These are phyloP conservation scores for Ophion slaviceki DNA, from an alignment of 2,888 invertebrate species.

Conservation along the genomic window DNA sequence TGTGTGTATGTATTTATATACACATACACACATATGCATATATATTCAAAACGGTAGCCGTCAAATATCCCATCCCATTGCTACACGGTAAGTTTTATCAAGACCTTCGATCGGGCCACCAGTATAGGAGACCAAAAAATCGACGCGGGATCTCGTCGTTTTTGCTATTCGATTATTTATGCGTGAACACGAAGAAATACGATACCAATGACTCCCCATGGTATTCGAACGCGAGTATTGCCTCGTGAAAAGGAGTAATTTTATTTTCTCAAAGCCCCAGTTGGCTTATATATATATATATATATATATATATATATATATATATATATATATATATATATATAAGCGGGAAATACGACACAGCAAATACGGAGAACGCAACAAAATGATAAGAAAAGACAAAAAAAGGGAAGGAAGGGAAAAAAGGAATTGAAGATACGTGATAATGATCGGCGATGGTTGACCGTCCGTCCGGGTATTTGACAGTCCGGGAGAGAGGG, in stretches of 20 bases:
- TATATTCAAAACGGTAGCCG: conserved; percentile 65
- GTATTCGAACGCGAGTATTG: conserved; percentile 24
- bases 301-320: no score
- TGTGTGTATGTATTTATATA: no score
- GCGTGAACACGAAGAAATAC: neutral
- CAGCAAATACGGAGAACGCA: neutral
- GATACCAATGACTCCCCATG: no score
- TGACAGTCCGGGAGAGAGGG: conserved; percentile 54
- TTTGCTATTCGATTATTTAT: conserved; percentile 17
- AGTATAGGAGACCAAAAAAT: conserved; percentile 40
- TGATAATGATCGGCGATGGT: conserved; percentile 62
- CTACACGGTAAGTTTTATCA: conserved; percentile 53
- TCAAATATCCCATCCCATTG: conserved; percentile 61
- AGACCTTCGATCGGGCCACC: conserved; percentile 66
- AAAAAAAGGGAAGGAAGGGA: conserved; percentile 23
- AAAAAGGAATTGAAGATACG: conserved; percentile 27
- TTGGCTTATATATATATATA: no score
- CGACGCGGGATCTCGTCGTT: conserved; percentile 27
- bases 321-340: no score
- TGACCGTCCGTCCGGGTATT: conserved; percentile 56
- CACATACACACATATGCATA: conserved; percentile 4
- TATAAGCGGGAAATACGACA: neutral
- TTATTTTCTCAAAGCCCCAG: neutral
- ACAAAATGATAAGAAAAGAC: conserved; percentile 21
- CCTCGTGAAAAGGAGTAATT: conserved; percentile 26